Evolutionary conservation across 2,888 invertebrate genomes (phyloP), one percentile per base, ranked within the genome.

Genomic region (Sylvicola cinctus): DNA sequence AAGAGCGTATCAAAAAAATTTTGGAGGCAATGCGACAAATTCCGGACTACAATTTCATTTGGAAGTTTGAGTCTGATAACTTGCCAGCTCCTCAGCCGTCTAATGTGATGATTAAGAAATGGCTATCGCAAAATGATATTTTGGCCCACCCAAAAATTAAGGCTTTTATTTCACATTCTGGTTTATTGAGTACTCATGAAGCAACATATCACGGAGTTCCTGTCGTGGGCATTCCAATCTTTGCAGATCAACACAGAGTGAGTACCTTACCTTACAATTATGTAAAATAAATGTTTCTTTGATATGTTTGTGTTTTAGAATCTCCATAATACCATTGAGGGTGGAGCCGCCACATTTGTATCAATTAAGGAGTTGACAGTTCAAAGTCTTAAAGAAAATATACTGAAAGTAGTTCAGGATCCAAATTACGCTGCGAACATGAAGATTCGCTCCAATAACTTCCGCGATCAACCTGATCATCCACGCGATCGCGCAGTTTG

Each of bases 91-190:
- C 51, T 8, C 42, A 53, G 16, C 57, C 62, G 0, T 36, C 44
- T 5, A 66, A 66, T 43, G 48, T 68, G 1, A 45, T 58, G 40
- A 41, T 59, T 2, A 48, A 44, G 33, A 51, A 55, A 17, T 67
- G 65, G 65, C 39, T 63, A 23, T 63, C 66, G 1, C 66, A 66
- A 39, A 57, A 54, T 35, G 65, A 65, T 41, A 47, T 66, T 32
- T 43, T 66, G 13, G 55, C 47, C 20, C 41, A 46, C 33, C 37
- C 47, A 1, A 45, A 45, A 26, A 26, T 49, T 0, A 51, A 46
- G 32, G 49, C 43, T 0, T 50, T 54, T 29, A 37, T 55, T 3
- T 48, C 48, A 1, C 51, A 54, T 39, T 48, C 45, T 14, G 55
- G 54, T 12, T 47, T 49, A 7, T 42, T 55, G 8, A 48, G 48